Evolutionary conservation across 2,113 vertebrate genomes (phyloP).

Genomic region (Platichthys flesus): DNA sequence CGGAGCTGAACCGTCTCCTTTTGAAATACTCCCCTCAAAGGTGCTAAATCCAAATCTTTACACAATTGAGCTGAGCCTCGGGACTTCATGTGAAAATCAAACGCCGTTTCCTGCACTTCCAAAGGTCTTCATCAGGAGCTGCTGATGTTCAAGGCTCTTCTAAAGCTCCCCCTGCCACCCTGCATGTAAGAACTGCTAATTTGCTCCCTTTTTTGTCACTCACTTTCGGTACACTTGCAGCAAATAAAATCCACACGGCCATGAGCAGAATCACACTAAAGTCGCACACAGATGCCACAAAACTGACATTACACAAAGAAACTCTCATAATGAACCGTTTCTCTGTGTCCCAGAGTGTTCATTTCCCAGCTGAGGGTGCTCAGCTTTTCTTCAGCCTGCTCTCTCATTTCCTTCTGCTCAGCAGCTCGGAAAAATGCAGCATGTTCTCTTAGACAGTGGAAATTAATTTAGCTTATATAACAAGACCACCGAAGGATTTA

Average conservation of each 20-base stretch:
- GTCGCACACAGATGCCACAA: constrained; percentile 1
- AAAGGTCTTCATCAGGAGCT: constrained; percentile 71
- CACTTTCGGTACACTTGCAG: constrained; percentile 20
- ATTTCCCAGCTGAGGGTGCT: constrained; percentile 58
- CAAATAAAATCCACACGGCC: constrained; percentile 10
- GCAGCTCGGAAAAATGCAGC: constrained; percentile 36
- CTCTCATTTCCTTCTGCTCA: constrained; percentile 44
- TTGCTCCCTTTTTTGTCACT: constrained; percentile 50
- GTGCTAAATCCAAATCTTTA: constrained; percentile 76
- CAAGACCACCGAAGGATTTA: constrained; percentile 32
- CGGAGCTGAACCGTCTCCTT: constrained; percentile 57
- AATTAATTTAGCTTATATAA: constrained; percentile 41
- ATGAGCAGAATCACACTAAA: constrained; percentile 23
- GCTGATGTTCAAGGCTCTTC: constrained; percentile 77
- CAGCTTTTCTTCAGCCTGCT: constrained; percentile 49
- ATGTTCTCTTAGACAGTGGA: constrained; percentile 38
- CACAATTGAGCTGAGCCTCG: constrained; percentile 69
- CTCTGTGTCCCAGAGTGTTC: constrained; percentile 39
- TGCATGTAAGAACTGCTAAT: constrained; percentile 67
- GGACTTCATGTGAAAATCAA: constrained; percentile 79
- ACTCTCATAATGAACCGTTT: constrained; percentile 12
- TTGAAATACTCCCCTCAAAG: constrained; percentile 72
- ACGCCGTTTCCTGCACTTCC: constrained; percentile 74
- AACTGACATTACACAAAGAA: constrained; percentile 15
- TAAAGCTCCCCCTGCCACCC: constrained; percentile 73